Conservation (phyloP, 35 echinoderm and acorn worm species). For the Nesometra sesokonis region DNA sequence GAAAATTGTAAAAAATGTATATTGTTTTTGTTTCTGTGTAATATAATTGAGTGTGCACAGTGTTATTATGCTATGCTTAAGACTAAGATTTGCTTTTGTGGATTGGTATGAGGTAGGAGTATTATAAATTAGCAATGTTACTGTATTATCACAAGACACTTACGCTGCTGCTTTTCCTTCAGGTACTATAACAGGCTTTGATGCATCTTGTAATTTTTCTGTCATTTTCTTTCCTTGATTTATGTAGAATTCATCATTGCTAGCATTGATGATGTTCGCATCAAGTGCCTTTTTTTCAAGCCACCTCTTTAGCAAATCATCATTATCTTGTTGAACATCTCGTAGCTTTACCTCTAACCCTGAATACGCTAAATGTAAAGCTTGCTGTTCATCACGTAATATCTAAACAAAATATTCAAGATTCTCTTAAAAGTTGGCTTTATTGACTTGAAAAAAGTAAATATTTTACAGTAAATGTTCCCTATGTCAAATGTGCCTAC, state of each 20-base stretch:
- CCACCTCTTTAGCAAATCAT: constrained; percentile 55
- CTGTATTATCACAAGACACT: no score
- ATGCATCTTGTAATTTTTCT: constrained; percentile 35
- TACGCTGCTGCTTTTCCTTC: no score
- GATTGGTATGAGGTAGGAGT: no score
- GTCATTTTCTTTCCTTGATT: constrained; percentile 44
- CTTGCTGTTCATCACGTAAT: constrained; percentile 59
- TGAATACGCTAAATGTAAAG: constrained; percentile 48
- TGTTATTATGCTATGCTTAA: no score
- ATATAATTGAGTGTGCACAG: no score
- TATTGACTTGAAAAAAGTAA: no score
- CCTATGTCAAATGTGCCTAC: no score
- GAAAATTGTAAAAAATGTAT: no score
- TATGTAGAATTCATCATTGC: constrained; percentile 48
- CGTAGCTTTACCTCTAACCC: constrained; percentile 46
- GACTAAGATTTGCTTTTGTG: no score
- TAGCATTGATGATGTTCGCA: constrained; percentile 47
- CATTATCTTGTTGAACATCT: constrained; percentile 48
- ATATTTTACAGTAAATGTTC: no score
- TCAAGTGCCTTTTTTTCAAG: constrained; percentile 60
- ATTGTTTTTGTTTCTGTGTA: no score
- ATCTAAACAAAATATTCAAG: background rate
- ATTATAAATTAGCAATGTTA: no score
- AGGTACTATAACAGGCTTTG: background rate
- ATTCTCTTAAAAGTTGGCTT: background rate